Base-by-base conservation (phyloP, 2,888 invertebrate species). In the Cheilosia variabilis region DNA sequence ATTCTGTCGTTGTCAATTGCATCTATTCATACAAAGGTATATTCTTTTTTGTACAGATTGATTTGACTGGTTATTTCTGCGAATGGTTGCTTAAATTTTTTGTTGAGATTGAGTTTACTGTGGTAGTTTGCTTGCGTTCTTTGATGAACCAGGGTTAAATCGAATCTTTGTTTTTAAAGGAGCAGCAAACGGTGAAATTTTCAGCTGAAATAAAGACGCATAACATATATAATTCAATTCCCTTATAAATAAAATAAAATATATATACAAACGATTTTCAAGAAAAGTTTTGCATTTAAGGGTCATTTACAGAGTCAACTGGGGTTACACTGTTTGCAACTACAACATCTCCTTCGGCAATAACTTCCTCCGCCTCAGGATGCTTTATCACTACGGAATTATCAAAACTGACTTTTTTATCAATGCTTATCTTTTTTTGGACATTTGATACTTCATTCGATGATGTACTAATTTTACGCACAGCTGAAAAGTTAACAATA, bases 401-500 rank as follows among this genome's bases (percentile, higher is more conserved):
- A 7, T 89, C 89, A 78, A 89, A 89, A 37, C 89, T 89, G 5
- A 89, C 88, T 69, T 88, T 89, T 62, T 89, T 89, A 3, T 88
- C 88, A 7, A 86, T 75, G 47, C 78, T 87, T 58, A 52, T 52
- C 57, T 87, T 88, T 22, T 63, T 65, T 31, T 68, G 60, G 0
- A 43, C 55, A 52, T 10, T 37, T 15, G 43, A 19, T 15, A 88
- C 78, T 60, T 89, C 90, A 58, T 86, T 89, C 0, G 91, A 91
- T 0, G 91, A 89, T 2, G 88, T 89, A 76, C 91, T 92, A 0
- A 89, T 87, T 87, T 91, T 92, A 7, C 92, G 89, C 2, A 88
- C 89, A 3, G 89, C 90, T 45, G 90, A 90, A 76, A 91, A 91
- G 41, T 90, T 91, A 2, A 89, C 89, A 53, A 91, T 88, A 3